Base-by-base conservation (phyloP, 2,888 invertebrate species). In the Barypeithes pellucidus region DNA sequence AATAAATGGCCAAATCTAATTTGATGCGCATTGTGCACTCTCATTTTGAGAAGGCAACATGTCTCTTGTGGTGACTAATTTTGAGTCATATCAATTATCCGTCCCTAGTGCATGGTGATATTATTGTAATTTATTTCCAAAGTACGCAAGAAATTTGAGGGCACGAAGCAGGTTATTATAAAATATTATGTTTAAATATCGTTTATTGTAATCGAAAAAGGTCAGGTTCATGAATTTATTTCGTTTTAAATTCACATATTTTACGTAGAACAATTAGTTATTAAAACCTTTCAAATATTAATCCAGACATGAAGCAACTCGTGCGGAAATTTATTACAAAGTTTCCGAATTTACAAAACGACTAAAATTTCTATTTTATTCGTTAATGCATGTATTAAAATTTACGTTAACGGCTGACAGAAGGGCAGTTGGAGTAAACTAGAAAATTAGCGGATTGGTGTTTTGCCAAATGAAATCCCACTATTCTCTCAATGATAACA, bases 361-460 rank as follows among this genome's bases (percentile, higher is more conserved):
- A 18, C 33, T 57, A 16, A 33, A 33, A 33, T 57, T 16, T 33
- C 54, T n/a, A 61, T 65, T 71, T 71, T 57, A 67, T 62, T 18
- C 67, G 36, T 67, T 72, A 72, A 72, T 72, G 33, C 63, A 29
- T 62, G 62, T 72, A 72, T 72, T 72, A 67, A 72, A 72, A 72
- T 72, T 67, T 72, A 72, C 72, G 67, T 62, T 67, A 52, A 72
- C 67, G 47, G 62, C 62, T 62, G 72, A 67, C 72, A 67, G 60
- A 62, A 67, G 67, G 63, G 67, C 57, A 54, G 67, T 72, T 57
- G 43, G 22, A 67, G 47, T 45, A 61, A 54, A 63, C 60, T 43
- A 47, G 54, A 29, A 24, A 67, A 72, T 67, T 67, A 61, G 59
- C 60, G 20, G 59, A 60, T 50, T 50, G 61, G 43, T 60, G 61